Evolutionary conservation across 2,888 invertebrate genomes (phyloP), one percentile per base, ranked within the genome.

Genomic region (Gandaritis pyraliata): DNA sequence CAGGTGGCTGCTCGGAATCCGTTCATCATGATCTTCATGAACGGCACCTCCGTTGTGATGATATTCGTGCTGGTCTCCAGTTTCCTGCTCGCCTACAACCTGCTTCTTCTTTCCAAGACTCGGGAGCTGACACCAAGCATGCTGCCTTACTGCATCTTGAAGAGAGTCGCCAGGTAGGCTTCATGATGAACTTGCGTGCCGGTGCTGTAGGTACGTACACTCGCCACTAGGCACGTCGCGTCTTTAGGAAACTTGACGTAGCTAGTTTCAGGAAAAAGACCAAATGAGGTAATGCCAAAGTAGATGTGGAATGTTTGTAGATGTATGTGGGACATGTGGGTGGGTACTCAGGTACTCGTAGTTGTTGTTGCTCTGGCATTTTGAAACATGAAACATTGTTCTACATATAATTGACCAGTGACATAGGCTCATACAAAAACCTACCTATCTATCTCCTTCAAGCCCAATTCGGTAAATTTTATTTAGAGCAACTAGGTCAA

Each of bases 41-140:
- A 88, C 73, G 87, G 87, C 15, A 80, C 87, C 0, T 74, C 81
- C 0, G 67, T 86, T 33, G 83, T 86, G 68, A 86, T 87, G 70
- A 64, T 75, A 13, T 88, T 87, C 72, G 70, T 87, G 60, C 68
- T 85, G 68, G 58, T 88, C 47, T 86, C 87, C 58, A 83, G 74
- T 69, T 88, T 88, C 72, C 76, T 88, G 55, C 76, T 88, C 29
- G 78, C 82, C 29, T 83, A 86, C 74, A 85, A 81, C 66, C 62
- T 86, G 67, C 79, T 87, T 63, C 70, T 82, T 15, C 58, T 66
- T 61, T 64, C 81, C 38, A 79, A 78, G 69, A 70, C 59, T 8
- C 68, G 67, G n/a, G 45, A 57, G n/a, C 61, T 83, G 8, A 62
- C 69, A 16, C 49, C 78, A 39, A 62, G 61, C 15, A 68, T 82